Evolutionary conservation across 2,888 invertebrate genomes (phyloP), one percentile per base, ranked within the genome.

Genomic region (Hofmannophila pseudospretella): DNA sequence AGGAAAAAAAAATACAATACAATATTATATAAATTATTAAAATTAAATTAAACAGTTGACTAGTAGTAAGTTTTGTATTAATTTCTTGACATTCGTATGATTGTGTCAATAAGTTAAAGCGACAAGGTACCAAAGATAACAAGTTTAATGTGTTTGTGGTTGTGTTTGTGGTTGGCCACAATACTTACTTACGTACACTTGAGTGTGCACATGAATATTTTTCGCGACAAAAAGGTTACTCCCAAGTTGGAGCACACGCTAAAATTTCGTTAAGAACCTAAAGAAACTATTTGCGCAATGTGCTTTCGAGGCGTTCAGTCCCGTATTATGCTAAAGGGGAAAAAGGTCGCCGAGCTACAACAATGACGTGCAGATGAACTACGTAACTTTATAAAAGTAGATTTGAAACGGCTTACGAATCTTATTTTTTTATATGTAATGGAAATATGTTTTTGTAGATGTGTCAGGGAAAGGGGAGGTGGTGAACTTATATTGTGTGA

Each of bases 221-320:
- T 20, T 2, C 8, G 23, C 2, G 7, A 65, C 65, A 68, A 72
- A 68, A 60, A 54, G 64, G 60, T 54, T 64, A 58, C 66, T 69
- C 72, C 67, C 69, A 36, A 44, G 54, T 57, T 47, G 45, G 47
- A 53, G 42, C 49, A 54, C 54, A 45, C 60, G 51, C 51, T 53
- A 54, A 52, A 68, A 72, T 67, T 63, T 56, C 58, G 69, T 70
- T 66, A 62, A 49, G 47, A 67, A 69, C 60, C 69, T 65, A 58
- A 46, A 57, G 56, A 56, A 65, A 59, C 45, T 45, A 55, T 54
- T 51, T 51, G 56, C 57, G 55, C 56, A 54, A 58, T 57, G 50
- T 41, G 42, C 37, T 32, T 39, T 36, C 26, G 37, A 36, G 41
- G 39, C 42, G 41, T 44, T 44, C 39, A 39, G 39, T 35, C 42